These are phyloP conservation scores for Aphidoletes aphidimyza DNA, from an alignment of 2,888 invertebrate genomes.

Conservation along the genomic window DNA sequence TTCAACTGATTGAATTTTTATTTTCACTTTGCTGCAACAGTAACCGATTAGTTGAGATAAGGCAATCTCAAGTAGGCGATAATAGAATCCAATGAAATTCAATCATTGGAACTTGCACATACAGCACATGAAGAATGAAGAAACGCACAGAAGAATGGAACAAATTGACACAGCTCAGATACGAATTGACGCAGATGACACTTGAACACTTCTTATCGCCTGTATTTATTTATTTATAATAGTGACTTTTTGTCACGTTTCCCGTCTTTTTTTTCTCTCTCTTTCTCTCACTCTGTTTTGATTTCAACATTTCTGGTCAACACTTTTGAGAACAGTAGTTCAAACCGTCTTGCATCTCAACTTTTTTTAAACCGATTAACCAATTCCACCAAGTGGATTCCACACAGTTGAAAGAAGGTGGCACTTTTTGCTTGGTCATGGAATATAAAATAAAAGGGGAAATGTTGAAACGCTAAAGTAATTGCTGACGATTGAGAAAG, in stretches of 20 bases:
- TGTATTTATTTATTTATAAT: conserved; percentile 34
- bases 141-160: not conserved
- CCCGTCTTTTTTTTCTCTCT: not conserved
- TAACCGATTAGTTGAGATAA: conserved; percentile 19
- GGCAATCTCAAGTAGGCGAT: conserved; percentile 46
- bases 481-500: conserved; percentile 16
- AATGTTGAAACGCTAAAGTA: conserved; percentile 24
- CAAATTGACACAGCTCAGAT: not conserved
- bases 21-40: not conserved
- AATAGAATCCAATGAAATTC: not conserved
- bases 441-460: not conserved
- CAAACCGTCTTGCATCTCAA: not conserved
- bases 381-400: too few relatives aligned
- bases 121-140: too few relatives aligned
- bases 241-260: not conserved
- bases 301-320: too few relatives aligned
- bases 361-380: conserved; percentile 21
- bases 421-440: not conserved
- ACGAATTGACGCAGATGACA: conserved; percentile 14
- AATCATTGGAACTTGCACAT: not conserved
- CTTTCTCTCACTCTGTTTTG: too few relatives aligned
- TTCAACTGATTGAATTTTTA: conserved; percentile 17
- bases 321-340: conserved; percentile 6
- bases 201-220: conserved; percentile 39
- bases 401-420: not conserved